phyloP scores from a whole-genome alignment of 2,888 invertebrate genomes.

The Ischnus inquisitorius region DNA sequence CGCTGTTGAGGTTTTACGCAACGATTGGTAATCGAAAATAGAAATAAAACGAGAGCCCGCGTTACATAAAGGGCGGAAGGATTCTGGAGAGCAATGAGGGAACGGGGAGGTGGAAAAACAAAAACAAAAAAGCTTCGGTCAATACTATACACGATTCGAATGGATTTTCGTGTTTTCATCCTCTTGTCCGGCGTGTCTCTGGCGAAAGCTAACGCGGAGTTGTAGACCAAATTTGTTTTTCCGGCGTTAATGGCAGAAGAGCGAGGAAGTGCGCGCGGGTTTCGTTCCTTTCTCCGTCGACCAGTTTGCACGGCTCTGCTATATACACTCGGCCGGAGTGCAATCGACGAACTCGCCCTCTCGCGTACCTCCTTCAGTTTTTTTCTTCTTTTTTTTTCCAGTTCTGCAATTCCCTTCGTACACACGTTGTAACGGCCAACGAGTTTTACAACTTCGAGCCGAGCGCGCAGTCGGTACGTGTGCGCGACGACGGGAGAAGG shows the following conservation, averaged over 20 bases:
- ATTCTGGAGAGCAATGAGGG: not conserved
- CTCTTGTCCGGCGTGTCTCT: not conserved
- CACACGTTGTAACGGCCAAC: conserved; percentile 43
- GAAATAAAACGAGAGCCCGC: not conserved
- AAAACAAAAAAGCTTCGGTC: not conserved
- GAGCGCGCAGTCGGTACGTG: conserved; percentile 11
- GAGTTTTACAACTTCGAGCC: conserved; percentile 58
- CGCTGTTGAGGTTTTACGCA: not conserved
- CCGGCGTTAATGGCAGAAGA: conserved; percentile 27
- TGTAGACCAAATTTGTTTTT: conserved; percentile 29
- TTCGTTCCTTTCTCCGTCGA: conserved; percentile 32
- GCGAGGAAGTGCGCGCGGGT: conserved; percentile 15
- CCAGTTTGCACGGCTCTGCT: conserved; percentile 28
- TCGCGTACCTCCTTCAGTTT: conserved; percentile 26
- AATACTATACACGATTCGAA: not conserved
- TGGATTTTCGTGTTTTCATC: conserved; percentile 10
- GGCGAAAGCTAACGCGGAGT: conserved; percentile 1
- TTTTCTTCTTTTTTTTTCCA: conserved; percentile 17
- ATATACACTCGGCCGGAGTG: conserved; percentile 17
- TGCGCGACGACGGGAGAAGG: conserved; percentile 3
- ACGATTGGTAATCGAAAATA: not conserved
- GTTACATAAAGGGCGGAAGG: not conserved
- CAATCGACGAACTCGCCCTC: conserved; percentile 30
- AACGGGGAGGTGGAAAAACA: not conserved
- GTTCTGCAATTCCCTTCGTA: conserved; percentile 23